phyloP scores from a whole-genome alignment of 2,113 vertebrate species.

The Aphyosemion australe region DNA sequence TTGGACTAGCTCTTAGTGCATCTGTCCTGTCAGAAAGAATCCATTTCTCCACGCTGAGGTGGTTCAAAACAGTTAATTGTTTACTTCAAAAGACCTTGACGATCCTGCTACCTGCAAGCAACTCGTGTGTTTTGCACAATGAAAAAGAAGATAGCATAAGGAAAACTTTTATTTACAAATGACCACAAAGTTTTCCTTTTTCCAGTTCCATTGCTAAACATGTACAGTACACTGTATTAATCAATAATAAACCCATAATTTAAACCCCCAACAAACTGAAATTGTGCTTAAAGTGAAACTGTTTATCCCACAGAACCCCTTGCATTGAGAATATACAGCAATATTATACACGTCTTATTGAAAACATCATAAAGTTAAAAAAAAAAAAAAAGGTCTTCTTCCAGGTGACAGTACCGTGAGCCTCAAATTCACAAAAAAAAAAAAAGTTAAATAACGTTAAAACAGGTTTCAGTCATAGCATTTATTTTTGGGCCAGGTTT shows the following conservation, averaged over 20 bases:
- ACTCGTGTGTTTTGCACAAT: not conserved
- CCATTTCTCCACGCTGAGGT: no score
- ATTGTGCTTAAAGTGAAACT: conserved; percentile 81
- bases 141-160: conserved; percentile 45
- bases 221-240: conserved; percentile 79
- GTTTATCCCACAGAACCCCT: conserved; percentile 73
- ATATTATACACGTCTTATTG: conserved; percentile 75
- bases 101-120: not conserved
- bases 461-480: conserved; percentile 85
- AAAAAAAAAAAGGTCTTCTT: conserved; percentile 64
- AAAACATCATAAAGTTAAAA: conserved; percentile 73
- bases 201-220: conserved; percentile 79
- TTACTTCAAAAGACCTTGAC: no score
- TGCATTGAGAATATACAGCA: conserved; percentile 80
- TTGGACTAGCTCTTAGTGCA: no score
- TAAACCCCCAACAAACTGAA: conserved; percentile 79
- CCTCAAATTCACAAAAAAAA: conserved; percentile 79
- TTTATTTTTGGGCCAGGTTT: conserved; percentile 79
- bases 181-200: conserved; percentile 74
- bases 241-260: conserved; percentile 80
- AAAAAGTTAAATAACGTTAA: conserved; percentile 83
- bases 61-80: no score
- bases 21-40: no score
- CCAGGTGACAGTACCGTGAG: conserved; percentile 80
- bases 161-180: conserved; percentile 85